phyloP scores from a whole-genome alignment of 2,888 invertebrate species.

The Sarcophaga caerulescens region DNA sequence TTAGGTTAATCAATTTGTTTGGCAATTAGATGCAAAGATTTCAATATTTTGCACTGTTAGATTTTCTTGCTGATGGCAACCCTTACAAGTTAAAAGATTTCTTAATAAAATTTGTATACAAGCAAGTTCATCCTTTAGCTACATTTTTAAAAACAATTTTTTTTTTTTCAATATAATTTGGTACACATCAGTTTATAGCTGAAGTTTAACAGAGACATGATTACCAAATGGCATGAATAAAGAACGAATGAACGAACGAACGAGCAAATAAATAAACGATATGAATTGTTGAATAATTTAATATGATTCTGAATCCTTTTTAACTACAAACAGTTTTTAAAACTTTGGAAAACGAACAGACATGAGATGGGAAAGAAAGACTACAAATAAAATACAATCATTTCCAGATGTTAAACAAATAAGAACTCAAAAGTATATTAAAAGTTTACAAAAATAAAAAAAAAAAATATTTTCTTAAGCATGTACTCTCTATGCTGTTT shows the following conservation, averaged over 20 bases:
- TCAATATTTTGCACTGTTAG: too few relatives aligned
- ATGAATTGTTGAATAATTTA: constrained; percentile 55
- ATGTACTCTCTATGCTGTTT: too few relatives aligned
- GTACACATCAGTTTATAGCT: constrained; percentile 44
- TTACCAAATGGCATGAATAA: constrained; percentile 33
- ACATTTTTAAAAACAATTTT: background rate
- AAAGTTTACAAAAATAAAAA: constrained; percentile 15
- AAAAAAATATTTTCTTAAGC: background rate
- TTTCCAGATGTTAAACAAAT: constrained; percentile 66
- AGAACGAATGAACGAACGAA: constrained; percentile 21
- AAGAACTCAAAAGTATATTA: constrained; percentile 44
- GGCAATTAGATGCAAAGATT: too few relatives aligned
- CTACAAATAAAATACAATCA: constrained; percentile 40
- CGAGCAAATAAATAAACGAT: background rate
- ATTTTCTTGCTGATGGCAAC: background rate
- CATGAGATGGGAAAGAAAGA: background rate
- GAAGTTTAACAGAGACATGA: constrained; percentile 40
- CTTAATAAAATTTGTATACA: constrained; percentile 39
- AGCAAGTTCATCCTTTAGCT: constrained; percentile 26
- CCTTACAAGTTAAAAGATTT: constrained; percentile 29
- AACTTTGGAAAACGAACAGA: background rate
- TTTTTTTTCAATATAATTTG: constrained; percentile 33
- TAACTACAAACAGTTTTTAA: constrained; percentile 12
- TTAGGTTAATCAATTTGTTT: too few relatives aligned
- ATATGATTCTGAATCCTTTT: constrained; percentile 10